Conservation (phyloP, 2,888 invertebrate species). For the Atrina japonica region DNA sequence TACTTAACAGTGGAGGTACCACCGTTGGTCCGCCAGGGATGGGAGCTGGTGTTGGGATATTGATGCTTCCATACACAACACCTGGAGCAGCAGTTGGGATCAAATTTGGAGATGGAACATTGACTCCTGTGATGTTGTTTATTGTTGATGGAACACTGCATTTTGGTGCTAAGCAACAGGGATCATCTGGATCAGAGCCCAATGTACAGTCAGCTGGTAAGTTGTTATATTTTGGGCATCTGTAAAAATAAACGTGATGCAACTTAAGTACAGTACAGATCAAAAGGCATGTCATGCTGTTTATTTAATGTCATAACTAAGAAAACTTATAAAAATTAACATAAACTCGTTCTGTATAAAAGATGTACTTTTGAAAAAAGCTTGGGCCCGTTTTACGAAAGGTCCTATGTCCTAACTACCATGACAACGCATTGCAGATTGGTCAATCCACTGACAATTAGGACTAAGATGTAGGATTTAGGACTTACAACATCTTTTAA, state of each 20-base stretch:
- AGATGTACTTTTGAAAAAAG: too few species aligned
- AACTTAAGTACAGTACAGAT: not conserved
- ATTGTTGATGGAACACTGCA: slow-evolving; percentile 36
- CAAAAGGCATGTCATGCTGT: too few species aligned
- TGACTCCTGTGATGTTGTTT: slow-evolving; percentile 38
- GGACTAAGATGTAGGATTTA: too few species aligned
- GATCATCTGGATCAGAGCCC: slow-evolving; percentile 63
- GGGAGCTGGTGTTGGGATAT: slow-evolving; percentile 58
- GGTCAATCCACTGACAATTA: too few species aligned
- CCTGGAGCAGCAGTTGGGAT: slow-evolving; percentile 61
- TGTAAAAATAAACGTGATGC: slow-evolving; percentile 11
- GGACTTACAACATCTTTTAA: too few species aligned
- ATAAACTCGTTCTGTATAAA: too few species aligned
- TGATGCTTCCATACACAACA: slow-evolving; percentile 53
- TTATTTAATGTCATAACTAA: too few species aligned
- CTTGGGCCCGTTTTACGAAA: too few species aligned
- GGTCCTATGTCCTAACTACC: too few species aligned
- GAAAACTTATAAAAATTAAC: too few species aligned
- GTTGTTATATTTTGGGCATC: slow-evolving; percentile 58
- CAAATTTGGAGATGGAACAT: slow-evolving; percentile 51
- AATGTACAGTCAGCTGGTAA: slow-evolving; percentile 56
- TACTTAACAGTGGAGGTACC: slow-evolving; percentile 59
- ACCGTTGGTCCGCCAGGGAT: slow-evolving; percentile 43
- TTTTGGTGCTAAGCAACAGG: slow-evolving; percentile 66
- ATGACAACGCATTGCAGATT: too few species aligned